Conservation (phyloP, 2,797 vertebrate genomes). For the Pseudopleuronectes americanus region DNA sequence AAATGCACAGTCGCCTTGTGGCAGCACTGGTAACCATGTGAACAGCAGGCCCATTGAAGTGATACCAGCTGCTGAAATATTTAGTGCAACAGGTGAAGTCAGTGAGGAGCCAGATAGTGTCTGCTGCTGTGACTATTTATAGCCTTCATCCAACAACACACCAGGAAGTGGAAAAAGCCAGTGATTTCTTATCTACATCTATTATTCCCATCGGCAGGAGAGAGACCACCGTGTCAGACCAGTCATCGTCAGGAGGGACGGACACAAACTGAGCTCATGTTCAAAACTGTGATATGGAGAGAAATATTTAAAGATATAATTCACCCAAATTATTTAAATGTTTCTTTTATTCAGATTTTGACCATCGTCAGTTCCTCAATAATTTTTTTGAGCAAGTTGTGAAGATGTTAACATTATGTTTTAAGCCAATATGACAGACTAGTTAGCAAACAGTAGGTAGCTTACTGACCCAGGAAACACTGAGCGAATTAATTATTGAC, state of each 20-base stretch:
- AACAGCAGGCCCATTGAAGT: constrained; percentile 58
- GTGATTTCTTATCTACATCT: constrained; percentile 37
- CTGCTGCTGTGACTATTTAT: constrained; percentile 33
- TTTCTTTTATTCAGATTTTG: no score
- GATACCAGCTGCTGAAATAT: constrained; percentile 73
- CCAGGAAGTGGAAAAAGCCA: constrained; percentile 23
- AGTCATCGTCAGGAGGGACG: constrained; percentile 14
- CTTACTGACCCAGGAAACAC: no score
- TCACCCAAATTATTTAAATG: no score
- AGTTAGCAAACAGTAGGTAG: no score
- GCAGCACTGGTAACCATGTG: constrained; percentile 47
- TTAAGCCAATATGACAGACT: no score
- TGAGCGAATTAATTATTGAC: no score
- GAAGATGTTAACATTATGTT: no score
- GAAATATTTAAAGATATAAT: no score
- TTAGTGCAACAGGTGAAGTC: constrained; percentile 58
- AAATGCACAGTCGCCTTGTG: constrained; percentile 25
- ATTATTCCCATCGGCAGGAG: constrained; percentile 6
- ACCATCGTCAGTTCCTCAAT: no score
- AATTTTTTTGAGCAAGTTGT: no score
- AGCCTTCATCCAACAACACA: constrained; percentile 25
- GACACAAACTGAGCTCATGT: background rate
- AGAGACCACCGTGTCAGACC: background rate
- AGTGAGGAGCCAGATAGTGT: constrained; percentile 37
- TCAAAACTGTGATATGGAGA: background rate